A percentile compares a stretch with the other conserved stretches of the same genome.
Conservation (phyloP, 1,140 invertebrate species). For the Drosophila saltans region DNA sequence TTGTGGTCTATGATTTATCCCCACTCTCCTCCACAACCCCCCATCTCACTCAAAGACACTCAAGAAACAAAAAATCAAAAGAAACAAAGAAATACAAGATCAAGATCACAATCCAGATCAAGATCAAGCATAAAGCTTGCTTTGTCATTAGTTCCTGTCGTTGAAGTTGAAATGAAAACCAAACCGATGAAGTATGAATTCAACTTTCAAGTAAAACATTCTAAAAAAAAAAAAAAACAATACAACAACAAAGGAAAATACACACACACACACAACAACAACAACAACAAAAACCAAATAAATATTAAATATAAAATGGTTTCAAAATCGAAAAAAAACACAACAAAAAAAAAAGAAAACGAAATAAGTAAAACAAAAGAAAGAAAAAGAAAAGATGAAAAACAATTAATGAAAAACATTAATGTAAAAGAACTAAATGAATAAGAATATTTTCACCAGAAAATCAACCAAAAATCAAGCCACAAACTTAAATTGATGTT, state of each 20-base stretch:
- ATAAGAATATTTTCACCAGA: conserved; percentile 3
- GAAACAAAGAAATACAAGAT: conserved; percentile 2
- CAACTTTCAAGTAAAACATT: not conserved
- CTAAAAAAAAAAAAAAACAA: not conserved
- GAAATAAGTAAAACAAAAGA: too few relatives aligned
- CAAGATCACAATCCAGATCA: not conserved
- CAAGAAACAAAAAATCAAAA: too few relatives aligned
- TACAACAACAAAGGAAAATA: conserved; percentile 38
- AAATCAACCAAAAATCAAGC: conserved; percentile 1
- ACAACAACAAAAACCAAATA: conserved; percentile 48
- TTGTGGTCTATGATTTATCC: conserved; percentile 1
- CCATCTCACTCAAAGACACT: too few relatives aligned
- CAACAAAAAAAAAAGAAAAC: conserved; percentile 13
- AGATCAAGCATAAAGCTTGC: conserved; percentile 26
- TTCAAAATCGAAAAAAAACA: conserved; percentile 74
- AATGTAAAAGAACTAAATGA: conserved; percentile 11
- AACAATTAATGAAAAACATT: conserved; percentile 6
- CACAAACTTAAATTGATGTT: conserved; percentile 6
- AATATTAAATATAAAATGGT: conserved; percentile 81
- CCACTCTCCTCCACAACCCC: not conserved
- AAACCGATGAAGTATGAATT: conserved; percentile 3
- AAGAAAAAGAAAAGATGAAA: conserved; percentile 10
- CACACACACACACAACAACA: conserved; percentile 20
- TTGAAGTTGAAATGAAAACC: not conserved
- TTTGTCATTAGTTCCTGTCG: conserved; percentile 41